Evolutionary conservation across 2,113 vertebrate genomes (phyloP), one percentile per base, ranked within the genome.

Genomic region (Nothocercus nigrocapillus): DNA sequence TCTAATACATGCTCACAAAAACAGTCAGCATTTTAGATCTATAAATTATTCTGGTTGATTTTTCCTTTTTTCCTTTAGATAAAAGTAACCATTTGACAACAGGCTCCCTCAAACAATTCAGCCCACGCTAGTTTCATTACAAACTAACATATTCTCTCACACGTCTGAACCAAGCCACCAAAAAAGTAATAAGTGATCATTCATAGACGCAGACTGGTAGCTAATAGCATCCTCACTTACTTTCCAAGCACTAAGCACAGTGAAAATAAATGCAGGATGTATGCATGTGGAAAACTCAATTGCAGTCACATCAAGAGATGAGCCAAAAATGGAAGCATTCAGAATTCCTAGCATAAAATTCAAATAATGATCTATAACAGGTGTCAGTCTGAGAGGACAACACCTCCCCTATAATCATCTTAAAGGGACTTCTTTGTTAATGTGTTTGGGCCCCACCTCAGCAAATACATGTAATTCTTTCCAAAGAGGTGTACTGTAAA

Each of bases 191-290:
- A 96, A 86, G 68, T 69, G 92, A 90, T 93, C 83, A 59, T 89
- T 95, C 88, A 89, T 66, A 82, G 70, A 87, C 4, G 21, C 73
- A 86, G 85, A 13, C 83, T 89, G 86, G 93, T 94, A 68, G 90
- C 58, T 93, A 96, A 93, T 38, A 90, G 74, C 81, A 93, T 93
- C 88, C 86, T 93, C 77, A 42, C 90, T 96, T 95, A 82, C 90
- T 80, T 92, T 87, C 74, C 86, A 79, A 93, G 82, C 86, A 80
- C 38, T 82, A 81, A 96, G 74, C 92, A 79, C 27, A 67, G 79
- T 85, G 95, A 87, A 93, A 94, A 92, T 92, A 94, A 92, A 93
- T 89, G 90, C 77, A 82, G 58, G 83, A 72, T 79, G 47, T 66
- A 85, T 87, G 90, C 94, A 89, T 87, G 93, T 0, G 0, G 94